Percentiles rank a stretch among this genome's conserved stretches.
Evolutionary conservation across 2,888 invertebrate genomes (phyloP).

Genomic region (Tuberolachnus salignus): DNA sequence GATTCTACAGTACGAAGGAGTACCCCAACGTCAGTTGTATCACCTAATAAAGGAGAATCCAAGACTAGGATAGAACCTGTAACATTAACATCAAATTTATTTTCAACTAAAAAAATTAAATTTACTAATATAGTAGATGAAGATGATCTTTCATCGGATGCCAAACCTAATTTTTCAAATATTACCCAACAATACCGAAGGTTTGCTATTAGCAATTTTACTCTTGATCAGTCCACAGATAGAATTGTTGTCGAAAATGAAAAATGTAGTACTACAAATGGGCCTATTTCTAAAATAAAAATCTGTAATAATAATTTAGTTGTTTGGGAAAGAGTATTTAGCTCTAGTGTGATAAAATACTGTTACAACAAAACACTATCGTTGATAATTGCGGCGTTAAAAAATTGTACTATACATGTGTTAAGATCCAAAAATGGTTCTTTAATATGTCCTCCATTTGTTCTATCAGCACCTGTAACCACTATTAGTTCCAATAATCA

Average conservation of each 20-base stretch:
- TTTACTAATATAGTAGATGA: constrained; percentile 12
- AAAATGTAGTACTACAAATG: constrained; percentile 43
- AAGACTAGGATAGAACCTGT: constrained; percentile 26
- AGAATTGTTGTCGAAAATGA: constrained; percentile 59
- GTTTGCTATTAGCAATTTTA: background rate
- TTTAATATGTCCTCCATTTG: constrained; percentile 66
- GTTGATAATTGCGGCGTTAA: constrained; percentile 65
- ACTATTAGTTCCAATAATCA: constrained; percentile 64
- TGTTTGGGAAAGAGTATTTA: constrained; percentile 51
- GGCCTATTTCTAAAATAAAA: constrained; percentile 52
- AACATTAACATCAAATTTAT: constrained; percentile 18
- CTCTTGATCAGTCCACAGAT: background rate
- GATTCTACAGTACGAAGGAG: constrained; percentile 40
- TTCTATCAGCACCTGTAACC: constrained; percentile 67
- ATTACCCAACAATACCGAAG: constrained; percentile 11
- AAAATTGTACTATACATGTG: constrained; percentile 72
- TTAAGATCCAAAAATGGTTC: constrained; percentile 66
- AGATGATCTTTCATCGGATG: background rate
- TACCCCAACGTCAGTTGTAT: constrained; percentile 44
- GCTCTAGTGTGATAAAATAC: constrained; percentile 38
- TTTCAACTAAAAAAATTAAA: constrained; percentile 46
- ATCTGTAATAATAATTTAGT: constrained; percentile 58
- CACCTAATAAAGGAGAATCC: constrained; percentile 35
- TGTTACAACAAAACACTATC: constrained; percentile 46
- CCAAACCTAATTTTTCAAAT: constrained; percentile 22